These are phyloP conservation scores for Gallinago stenura DNA, from an alignment of 2,797 vertebrate species.

Conservation along the genomic window DNA sequence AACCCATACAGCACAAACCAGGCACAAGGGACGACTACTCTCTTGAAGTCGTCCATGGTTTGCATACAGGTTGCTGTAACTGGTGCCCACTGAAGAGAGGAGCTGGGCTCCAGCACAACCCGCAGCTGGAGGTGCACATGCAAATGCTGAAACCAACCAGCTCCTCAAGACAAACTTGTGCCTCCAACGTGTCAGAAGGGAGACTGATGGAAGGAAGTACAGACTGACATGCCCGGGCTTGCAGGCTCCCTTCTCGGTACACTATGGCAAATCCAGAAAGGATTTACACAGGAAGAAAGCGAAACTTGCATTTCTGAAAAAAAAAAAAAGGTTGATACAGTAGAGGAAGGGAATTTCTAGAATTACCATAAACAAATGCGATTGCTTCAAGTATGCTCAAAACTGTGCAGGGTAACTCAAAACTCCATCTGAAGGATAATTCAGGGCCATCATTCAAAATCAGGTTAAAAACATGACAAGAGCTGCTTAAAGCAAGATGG, in stretches of 20 bases:
- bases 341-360: neutral
- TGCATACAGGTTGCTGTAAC: neutral
- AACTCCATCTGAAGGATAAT: neutral
- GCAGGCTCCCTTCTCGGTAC: neutral
- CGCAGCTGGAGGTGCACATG: conserved; percentile 32
- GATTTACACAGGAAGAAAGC: neutral
- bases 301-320: neutral
- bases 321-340: neutral
- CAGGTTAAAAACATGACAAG: neutral
- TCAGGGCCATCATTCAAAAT: neutral
- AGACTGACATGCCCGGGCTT: conserved; percentile 35
- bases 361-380: neutral
- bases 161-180: conserved; percentile 59
- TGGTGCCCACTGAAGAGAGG: neutral
- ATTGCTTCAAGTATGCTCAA: neutral
- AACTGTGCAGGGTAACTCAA: neutral
- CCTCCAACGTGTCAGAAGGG: conserved; percentile 8
- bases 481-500: neutral
- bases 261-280: neutral
- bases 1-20: neutral
- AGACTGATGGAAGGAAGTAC: conserved; percentile 28
- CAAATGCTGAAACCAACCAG: conserved; percentile 41
- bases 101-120: neutral
- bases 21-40: neutral
- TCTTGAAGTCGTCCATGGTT: neutral